Evolutionary conservation across 2,797 vertebrate species (phyloP), one percentile per base, ranked within the genome.

Genomic region (Gephyroberyx darwinii): DNA sequence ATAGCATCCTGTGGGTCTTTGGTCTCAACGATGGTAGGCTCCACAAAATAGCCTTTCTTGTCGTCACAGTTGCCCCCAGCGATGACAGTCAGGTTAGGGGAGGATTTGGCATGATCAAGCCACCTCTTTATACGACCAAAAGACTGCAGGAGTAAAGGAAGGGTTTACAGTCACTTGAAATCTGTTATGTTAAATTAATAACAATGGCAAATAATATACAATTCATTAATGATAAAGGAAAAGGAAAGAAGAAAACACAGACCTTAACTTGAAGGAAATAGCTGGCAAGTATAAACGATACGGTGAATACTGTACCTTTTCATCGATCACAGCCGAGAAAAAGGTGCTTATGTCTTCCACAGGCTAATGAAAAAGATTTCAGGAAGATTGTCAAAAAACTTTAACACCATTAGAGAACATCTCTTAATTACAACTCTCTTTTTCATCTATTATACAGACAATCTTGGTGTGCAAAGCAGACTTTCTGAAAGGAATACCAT

Each of bases 321-420:
- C 92, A 53, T 99, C 96, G 0, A 99, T 98, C 57, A 99, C 96
- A 0, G 97, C 97, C 0, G 97, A 98, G 88, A 97, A 95, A 81
- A 97, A 98, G 0, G 94, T 95, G 69, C 90, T 88, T 0, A 96
- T 96, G 77, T 99, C 96, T 54, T 97, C 94, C 0, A 93, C 86
- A 0, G 97, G 97, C 97, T 99, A 89, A 69, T 3, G 55, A 72
- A 39, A 31, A 47, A 76, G 54, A 85, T 26, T 26, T 26, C 37
- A 65, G 45, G 20, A 72, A 39, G 17, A 50, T 31, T 7, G 13
- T 19, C 5, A n/a, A 8, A 20, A 12, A 58, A 30, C 14, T 4
- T 14, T 16, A 45, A 45, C 16, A 14, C 14, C 4, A 45, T 45
- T 45, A 45, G 33, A 35, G 33, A 35, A 35, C 33, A 35, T 35